Percentiles rank a stretch among this genome's conserved stretches.
phyloP scores from a whole-genome alignment of 1,140 invertebrate genomes.

The Rhizoglyphus robini region DNA sequence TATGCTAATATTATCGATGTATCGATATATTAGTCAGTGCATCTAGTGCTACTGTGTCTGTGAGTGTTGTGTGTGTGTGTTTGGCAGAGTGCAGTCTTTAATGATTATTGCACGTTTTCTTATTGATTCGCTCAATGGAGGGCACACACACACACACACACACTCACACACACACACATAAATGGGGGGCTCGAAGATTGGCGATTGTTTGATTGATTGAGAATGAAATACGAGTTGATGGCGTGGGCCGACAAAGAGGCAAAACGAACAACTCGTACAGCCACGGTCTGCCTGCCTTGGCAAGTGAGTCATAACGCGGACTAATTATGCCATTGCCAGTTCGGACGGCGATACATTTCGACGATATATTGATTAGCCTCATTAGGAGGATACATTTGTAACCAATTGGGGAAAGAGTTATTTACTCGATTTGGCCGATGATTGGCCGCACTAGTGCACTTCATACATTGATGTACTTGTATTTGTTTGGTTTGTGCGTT shows the following conservation, averaged over 20 bases:
- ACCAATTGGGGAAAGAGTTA: conserved; percentile 3
- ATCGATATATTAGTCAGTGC: neutral
- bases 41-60: neutral
- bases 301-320: no score
- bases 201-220: conserved; percentile 2
- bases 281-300: no score
- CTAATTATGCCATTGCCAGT: no score
- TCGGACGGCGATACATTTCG: no score
- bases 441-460: neutral
- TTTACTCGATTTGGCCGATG: neutral
- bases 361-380: conserved; percentile 6
- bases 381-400: neutral
- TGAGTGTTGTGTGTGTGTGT: no score
- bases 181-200: neutral
- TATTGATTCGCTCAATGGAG: neutral
- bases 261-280: neutral
- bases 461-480: no score
- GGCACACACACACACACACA: no score
- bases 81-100: neutral
- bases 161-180: neutral
- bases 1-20: conserved; percentile 9
- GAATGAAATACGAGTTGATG: conserved; percentile 11
- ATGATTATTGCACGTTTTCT: neutral
- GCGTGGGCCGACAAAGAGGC: neutral
- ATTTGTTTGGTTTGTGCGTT: no score